Evolutionary conservation across 2,888 invertebrate species (phyloP), one percentile per base, ranked within the genome.

Genomic region (Elegia similella): DNA sequence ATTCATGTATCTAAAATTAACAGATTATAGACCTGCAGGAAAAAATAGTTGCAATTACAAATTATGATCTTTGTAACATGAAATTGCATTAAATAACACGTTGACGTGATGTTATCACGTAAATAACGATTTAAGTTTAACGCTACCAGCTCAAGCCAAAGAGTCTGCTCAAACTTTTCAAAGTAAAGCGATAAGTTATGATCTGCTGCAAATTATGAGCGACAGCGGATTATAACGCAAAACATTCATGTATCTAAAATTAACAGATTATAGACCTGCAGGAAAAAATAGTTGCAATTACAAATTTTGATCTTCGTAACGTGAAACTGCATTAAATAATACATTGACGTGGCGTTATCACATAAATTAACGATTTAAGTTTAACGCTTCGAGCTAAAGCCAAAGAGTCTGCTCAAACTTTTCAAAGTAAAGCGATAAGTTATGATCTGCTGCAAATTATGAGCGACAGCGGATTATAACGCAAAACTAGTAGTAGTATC

Each of bases 101-200:
- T 48, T 32, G 47, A 48, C 30, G 47, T 30, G 47, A 48, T 48
- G 8, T 15, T 53, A 53, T 53, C 29, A 29, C 6, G 52, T 60
- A 58, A 62, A 59, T 60, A 60, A 62, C 62, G 50, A 57, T 62
- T 60, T 60, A 77, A 78, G 75, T 75, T 76, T 71, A 76, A 69
- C 70, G 73, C 70, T 73, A 76, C 61, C 67, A 68, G 70, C 69
- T 66, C 59, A 69, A 78, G 77, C 73, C 73, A 70, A 76, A 78
- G 78, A 81, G 77, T 81, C 80, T 64, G 69, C 69, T 66, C 67
- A 64, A 82, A 84, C 76, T 84, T 81, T 60, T 73, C 72, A 66
- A 81, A 84, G 80, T 78, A 80, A 69, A 76, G 76, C 77, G 77
- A 82, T 84, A 83, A 80, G 74, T 80, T 78, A 74, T 52, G 52